Evolutionary conservation across 2,888 invertebrate species (phyloP).

Genomic region (Leucoma salicis): DNA sequence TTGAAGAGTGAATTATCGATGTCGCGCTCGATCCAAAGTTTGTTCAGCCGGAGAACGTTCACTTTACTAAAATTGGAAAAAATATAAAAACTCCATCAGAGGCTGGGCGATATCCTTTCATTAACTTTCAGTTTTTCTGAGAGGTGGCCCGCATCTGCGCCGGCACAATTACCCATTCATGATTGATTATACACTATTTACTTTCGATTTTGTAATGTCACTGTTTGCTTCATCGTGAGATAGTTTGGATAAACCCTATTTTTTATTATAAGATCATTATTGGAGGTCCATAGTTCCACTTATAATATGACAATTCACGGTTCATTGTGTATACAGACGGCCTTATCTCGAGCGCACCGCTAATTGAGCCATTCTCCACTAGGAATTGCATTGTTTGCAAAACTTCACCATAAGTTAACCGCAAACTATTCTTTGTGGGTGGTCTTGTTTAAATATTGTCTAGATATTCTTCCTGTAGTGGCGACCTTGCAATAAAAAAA

Average conservation of each 20-base stretch:
- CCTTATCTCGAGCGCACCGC: conserved; percentile 61
- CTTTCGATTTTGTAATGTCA: conserved; percentile 64
- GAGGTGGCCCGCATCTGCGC: conserved; percentile 27
- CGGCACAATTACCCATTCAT: conserved; percentile 64
- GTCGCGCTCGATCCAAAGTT: conserved; percentile 69
- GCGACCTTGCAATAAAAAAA: too few relatives aligned
- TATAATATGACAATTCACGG: conserved; percentile 20
- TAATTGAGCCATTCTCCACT: conserved; percentile 78
- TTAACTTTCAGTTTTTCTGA: conserved; percentile 61
- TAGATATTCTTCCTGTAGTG: conserved; percentile 20
- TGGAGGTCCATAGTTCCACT: neutral
- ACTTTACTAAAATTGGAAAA: conserved; percentile 55
- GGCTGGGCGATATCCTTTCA: conserved; percentile 66
- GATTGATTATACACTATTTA: conserved; percentile 75
- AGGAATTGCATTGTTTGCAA: conserved; percentile 72
- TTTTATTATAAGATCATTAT: conserved; percentile 3
- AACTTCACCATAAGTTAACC: conserved; percentile 64
- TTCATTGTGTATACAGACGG: conserved; percentile 55
- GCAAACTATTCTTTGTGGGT: conserved; percentile 60
- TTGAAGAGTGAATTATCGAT: conserved; percentile 76
- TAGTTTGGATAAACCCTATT: conserved; percentile 15
- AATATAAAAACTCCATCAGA: conserved; percentile 52
- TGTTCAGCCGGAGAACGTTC: conserved; percentile 64
- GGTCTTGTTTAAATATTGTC: conserved; percentile 44
- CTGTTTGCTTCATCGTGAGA: conserved; percentile 53